A percentile compares a stretch with the other conserved stretches of the same genome.
phyloP scores from a whole-genome alignment of 1,140 invertebrate genomes.

The Orius laevigatus region DNA sequence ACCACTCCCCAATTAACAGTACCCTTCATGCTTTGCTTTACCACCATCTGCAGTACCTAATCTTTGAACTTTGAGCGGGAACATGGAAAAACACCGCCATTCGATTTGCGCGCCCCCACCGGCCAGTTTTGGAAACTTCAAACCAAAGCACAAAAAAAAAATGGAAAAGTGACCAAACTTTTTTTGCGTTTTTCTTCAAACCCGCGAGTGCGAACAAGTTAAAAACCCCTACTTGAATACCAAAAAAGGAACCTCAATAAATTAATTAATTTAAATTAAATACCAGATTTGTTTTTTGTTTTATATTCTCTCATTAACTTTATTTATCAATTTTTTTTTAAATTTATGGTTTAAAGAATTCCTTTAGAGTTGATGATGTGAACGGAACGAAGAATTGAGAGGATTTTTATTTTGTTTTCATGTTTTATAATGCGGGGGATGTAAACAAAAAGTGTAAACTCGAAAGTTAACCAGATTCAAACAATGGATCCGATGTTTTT shows the following conservation, averaged over 20 bases:
- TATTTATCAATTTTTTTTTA: neutral
- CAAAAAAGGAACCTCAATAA: no score
- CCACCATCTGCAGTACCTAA: no score
- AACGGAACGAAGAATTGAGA: neutral
- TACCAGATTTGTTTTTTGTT: neutral
- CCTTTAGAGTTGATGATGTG: neutral
- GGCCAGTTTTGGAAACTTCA: neutral
- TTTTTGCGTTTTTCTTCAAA: no score
- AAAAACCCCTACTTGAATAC: no score
- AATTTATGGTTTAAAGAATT: no score
- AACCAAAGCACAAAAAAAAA: neutral
- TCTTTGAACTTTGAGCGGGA: no score
- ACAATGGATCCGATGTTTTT: conserved; percentile 32
- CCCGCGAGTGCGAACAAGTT: no score
- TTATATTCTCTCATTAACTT: neutral
- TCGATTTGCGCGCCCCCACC: neutral
- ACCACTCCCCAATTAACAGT: no score
- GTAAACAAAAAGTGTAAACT: no score
- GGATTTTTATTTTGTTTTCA: neutral
- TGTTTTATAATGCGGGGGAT: neutral
- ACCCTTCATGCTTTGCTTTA: no score
- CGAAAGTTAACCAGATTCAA: conserved; percentile 2
- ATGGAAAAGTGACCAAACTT: no score
- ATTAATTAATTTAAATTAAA: neutral
- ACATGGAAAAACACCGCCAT: no score